These are phyloP conservation scores for Erythrocebus patas DNA, from an alignment of 2,113 vertebrate genomes.

Conservation along the genomic window DNA sequence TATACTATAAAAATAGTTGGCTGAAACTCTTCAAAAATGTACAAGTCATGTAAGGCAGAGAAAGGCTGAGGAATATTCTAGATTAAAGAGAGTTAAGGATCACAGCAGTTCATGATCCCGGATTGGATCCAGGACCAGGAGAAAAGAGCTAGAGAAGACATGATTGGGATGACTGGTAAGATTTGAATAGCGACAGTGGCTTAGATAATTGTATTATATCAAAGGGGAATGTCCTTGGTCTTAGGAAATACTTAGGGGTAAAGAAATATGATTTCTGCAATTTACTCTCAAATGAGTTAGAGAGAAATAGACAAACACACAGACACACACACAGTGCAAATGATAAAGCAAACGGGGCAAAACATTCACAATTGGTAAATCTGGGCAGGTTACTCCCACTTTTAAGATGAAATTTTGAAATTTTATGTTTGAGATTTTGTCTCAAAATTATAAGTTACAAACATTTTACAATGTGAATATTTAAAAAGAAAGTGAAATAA, in stretches of 20 bases:
- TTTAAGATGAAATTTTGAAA: neutral
- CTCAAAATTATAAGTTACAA: neutral
- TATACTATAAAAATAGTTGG: neutral
- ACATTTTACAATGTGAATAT: neutral
- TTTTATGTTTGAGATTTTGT: neutral
- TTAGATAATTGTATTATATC: neutral
- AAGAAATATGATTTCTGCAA: neutral
- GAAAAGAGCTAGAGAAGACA: neutral
- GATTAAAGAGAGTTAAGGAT: neutral
- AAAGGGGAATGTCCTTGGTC: neutral
- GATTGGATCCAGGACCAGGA: too few relatives aligned
- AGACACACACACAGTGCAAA: neutral
- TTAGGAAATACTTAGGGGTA: neutral
- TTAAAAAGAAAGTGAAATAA: neutral
- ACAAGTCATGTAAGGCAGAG: neutral
- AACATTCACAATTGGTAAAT: rapidly evolving
- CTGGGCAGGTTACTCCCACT: neutral
- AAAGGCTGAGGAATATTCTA: neutral
- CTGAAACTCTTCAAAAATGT: too few relatives aligned
- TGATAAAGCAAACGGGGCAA: rapidly evolving
- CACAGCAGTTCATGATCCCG: too few relatives aligned
- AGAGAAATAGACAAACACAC: too few relatives aligned
- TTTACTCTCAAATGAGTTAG: neutral
- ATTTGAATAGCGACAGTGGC: neutral
- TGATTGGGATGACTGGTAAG: neutral